Evolutionary conservation across 2,888 invertebrate genomes (phyloP), one percentile per base, ranked within the genome.

Genomic region (Mystacides longicornis): DNA sequence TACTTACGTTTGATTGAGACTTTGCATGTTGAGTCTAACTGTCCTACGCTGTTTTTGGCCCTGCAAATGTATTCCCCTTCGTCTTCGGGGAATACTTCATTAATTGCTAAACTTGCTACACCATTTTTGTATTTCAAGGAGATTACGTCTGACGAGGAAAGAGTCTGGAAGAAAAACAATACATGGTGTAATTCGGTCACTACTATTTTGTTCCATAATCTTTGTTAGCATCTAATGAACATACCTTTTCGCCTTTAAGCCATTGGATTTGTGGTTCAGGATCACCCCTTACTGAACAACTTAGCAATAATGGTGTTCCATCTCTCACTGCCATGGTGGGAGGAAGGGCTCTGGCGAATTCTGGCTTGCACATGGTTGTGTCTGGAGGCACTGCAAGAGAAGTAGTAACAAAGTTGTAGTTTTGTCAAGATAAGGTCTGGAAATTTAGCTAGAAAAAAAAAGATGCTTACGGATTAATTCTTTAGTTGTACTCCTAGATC

Each of bases 51-150:
- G 77, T 96, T 98, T 62, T 85, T 89, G 21, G 96, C 97, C 67
- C 86, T 87, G 68, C 96, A 94, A 5, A 84, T 80, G 70, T 95
- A 97, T 57, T 86, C 84, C 20, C 89, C 93, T 70, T 93, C 95
- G 69, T 96, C 95, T 72, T 96, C 95, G 0, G 95, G 95, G 80
- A 93, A 96, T 48, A 93, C 86, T 75, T 96, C 96, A 65, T 87
- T 87, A 66, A 97, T 95, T 52, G 86, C 85, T 48, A 96, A 77
- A 20, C 87, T 88, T 0, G 95, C 95, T 11, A 89, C 81, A 51
- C 92, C 90, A 68, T 88, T 88, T 73, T 92, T 93, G 73, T 95
- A 95, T 71, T 93, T 93, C 56, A 96, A 81, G 69, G 94, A 92
- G 65, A 96, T 81, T 31, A 92, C 88, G 77, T 93, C 87, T 0